Base-by-base conservation (phyloP, 2,888 invertebrate genomes). In the Steromphala cineraria region DNA sequence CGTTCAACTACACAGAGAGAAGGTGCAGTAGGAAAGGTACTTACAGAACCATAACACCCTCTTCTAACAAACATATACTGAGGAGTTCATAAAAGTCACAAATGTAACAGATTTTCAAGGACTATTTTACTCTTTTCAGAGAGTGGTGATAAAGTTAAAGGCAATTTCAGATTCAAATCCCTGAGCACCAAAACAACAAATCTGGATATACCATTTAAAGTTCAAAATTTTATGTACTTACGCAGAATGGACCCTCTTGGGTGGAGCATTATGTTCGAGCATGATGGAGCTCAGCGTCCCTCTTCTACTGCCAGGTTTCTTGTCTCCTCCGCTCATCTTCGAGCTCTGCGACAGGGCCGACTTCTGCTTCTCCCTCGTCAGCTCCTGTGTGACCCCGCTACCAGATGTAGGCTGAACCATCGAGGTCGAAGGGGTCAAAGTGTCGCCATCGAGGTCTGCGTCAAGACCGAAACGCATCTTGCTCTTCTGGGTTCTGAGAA, bases 401-500 rank as follows among this genome's bases (percentile, higher is more conserved):
- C 31, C 40, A 46, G 24, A 52, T n/a, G 75, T 52, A 1, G 75
- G 52, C 10, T 17, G 52, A 5, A 75, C 24, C 46, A 74, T 74
- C 15, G 40, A n/a, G n/a, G 52, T 46, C 24, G 52, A 75, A 0
- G 17, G 75, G 19, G 46, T 75, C 17, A 75, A 24, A 2, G 53
- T 75, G 40, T 90, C 89, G 79, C 88, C 90, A 82, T 90, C 90
- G 40, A 88, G 53, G 0, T 90, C 90, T 21, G 89, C 89, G 84
- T 90, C 91, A 55, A 84, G 31, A 21, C 89, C 90, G 85, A 89
- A 88, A 77, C 87, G 84, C 82, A 88, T 67, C 83, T 89, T 90
- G 55, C 86, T 89, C 83, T 90, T 90, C 84, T 91, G 90, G 7
- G 89, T 87, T 83, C 91, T 91, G 13, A 13, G 13, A 46, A 46